Conservation (phyloP, 1,140 invertebrate genomes). For the Leptinotarsa lineolata region DNA sequence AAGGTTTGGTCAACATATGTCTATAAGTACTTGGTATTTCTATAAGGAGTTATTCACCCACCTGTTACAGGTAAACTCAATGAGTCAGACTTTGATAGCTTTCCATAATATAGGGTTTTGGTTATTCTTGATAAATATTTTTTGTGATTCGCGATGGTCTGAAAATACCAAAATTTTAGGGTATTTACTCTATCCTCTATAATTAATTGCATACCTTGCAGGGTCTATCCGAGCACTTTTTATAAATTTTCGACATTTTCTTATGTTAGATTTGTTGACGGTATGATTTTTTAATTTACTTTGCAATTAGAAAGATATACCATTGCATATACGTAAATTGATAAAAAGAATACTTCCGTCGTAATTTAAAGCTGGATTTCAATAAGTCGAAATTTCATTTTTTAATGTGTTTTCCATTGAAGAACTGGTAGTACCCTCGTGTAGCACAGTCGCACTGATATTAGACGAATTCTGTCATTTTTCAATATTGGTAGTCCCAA, state of each 20-base stretch:
- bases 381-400: no score
- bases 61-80: constrained; percentile 81
- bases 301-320: no score
- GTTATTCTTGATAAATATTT: constrained; percentile 77
- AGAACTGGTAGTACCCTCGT: no score
- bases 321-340: no score
- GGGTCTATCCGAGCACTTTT: constrained; percentile 37
- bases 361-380: no score
- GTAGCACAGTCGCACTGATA: no score
- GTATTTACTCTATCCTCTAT: background rate
- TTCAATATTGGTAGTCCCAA: no score
- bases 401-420: no score
- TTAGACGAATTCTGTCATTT: no score
- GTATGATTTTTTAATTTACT: no score
- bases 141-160: constrained; percentile 71
- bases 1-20: background rate
- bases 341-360: no score
- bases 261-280: background rate
- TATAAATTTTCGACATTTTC: constrained; percentile 47
- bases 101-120: constrained; percentile 86
- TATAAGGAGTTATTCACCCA: constrained; percentile 52
- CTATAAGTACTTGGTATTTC: background rate
- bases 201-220: constrained; percentile 35
- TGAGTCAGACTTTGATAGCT: constrained; percentile 70
- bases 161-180: constrained; percentile 48